phyloP scores from a whole-genome alignment of 2,888 invertebrate genomes.

The Camponotus fellah region DNA sequence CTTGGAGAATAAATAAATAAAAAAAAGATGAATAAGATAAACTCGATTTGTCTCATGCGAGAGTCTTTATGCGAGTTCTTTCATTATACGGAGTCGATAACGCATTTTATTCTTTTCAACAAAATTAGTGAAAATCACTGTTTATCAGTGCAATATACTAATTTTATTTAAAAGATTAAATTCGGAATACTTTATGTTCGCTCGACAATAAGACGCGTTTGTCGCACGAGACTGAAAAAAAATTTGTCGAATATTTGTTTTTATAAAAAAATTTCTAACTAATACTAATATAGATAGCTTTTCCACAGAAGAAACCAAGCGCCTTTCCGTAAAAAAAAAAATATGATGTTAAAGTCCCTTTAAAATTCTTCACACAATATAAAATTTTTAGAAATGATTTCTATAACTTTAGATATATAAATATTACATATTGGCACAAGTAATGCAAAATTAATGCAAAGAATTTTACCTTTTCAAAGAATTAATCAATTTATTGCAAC shows the following conservation, averaged over 20 bases:
- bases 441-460: not conserved
- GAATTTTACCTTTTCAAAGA: not conserved
- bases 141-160: not conserved
- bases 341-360: not conserved
- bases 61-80: not conserved
- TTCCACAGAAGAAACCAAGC: constrained; percentile 47
- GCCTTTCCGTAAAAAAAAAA: constrained; percentile 19
- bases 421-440: not conserved
- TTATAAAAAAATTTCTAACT: constrained; percentile 25
- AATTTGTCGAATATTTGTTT: constrained; percentile 23
- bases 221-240: constrained; percentile 7
- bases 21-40: constrained; percentile 19
- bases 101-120: constrained; percentile 16
- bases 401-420: constrained; percentile 2
- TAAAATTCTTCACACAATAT: constrained; percentile 7
- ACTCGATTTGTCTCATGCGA: constrained; percentile 1
- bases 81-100: not conserved
- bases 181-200: constrained; percentile 1
- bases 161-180: not conserved
- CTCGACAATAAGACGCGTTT: constrained; percentile 21
- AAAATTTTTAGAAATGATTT: not conserved
- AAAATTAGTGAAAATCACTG: not conserved
- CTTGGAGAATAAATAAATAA: constrained; percentile 26
- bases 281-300: constrained; percentile 31
- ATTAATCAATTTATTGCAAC: not conserved